phyloP scores from a whole-genome alignment of 2,113 vertebrate genomes.

The Anhinga rufa region DNA sequence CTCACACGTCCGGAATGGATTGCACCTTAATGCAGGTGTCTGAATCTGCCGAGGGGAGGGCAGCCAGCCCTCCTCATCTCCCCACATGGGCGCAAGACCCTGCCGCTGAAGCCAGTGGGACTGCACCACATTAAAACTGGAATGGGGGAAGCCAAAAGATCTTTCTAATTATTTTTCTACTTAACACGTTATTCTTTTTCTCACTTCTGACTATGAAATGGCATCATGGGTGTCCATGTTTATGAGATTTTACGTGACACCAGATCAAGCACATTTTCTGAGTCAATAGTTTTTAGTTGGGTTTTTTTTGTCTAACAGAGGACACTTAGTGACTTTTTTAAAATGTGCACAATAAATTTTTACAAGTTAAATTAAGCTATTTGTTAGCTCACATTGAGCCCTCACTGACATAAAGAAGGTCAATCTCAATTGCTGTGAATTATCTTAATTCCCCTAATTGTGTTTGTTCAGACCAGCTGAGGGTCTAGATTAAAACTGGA shows the following conservation, averaged over 20 bases:
- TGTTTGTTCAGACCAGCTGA: not conserved
- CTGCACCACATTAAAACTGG: rapidly evolving
- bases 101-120: rapidly evolving
- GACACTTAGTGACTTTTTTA: not conserved
- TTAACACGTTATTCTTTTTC: not conserved
- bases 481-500: not conserved
- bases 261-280: not conserved
- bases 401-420: not conserved
- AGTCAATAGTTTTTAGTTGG: not conserved
- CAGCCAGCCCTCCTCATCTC: not conserved
- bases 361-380: not conserved
- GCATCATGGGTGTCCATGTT: not conserved
- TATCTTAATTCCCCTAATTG: not conserved
- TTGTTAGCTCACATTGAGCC: not conserved
- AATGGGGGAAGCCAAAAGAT: not conserved
- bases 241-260: rapidly evolving
- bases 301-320: not conserved
- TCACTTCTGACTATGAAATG: not conserved
- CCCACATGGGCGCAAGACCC: rapidly evolving
- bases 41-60: not conserved
- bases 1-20: not conserved
- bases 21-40: not conserved
- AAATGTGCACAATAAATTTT: not conserved
- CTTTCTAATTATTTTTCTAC: not conserved
- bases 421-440: not conserved